These are phyloP conservation scores for Pantherophis alleghaniensis DNA, from an alignment of 2,797 vertebrate genomes.

Conservation along the genomic window DNA sequence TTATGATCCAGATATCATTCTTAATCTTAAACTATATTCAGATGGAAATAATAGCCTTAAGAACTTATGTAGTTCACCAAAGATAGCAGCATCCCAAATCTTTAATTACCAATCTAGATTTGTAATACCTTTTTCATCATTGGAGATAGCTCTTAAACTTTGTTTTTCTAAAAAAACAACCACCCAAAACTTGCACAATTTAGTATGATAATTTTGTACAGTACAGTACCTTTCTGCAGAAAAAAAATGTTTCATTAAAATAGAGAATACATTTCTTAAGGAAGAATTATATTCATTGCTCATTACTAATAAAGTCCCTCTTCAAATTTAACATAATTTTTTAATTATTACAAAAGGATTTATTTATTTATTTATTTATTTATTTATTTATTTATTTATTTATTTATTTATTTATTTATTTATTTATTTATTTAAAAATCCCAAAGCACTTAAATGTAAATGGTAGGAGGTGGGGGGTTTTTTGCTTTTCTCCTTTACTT, in stretches of 20 bases:
- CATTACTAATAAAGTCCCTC: background rate
- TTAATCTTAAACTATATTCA: background rate
- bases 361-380: fast-evolving
- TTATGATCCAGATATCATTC: background rate
- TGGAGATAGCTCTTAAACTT: background rate
- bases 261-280: background rate
- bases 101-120: background rate
- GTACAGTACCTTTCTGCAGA: background rate
- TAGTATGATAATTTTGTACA: background rate
- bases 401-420: too few species aligned
- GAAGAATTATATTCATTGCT: background rate
- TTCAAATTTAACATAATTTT: background rate
- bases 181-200: background rate
- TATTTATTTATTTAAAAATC: background rate
- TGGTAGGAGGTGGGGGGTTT: background rate
- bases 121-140: background rate
- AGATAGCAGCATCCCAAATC: background rate
- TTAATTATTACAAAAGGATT: background rate
- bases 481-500: background rate
- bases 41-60: background rate
- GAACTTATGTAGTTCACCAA: background rate
- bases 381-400: too few species aligned
- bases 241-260: background rate
- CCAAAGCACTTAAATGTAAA: background rate
- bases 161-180: background rate